Evolutionary conservation across 2,888 invertebrate genomes (phyloP).

Genomic region (Standfussiana lucernea): DNA sequence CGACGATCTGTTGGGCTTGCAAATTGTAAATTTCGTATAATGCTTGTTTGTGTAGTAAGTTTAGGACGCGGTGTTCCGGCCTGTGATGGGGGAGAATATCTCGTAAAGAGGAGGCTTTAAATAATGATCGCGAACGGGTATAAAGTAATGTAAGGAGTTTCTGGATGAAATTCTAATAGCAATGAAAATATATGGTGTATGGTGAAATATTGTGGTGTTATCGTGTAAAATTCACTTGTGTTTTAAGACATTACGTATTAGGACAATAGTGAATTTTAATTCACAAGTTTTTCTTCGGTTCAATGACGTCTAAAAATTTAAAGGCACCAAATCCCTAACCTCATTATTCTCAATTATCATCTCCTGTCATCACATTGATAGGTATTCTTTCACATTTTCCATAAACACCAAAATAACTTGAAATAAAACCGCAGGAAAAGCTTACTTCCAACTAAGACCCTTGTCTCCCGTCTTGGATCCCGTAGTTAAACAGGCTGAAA

Average conservation of each 20-base stretch:
- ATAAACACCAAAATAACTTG: constrained; percentile 30
- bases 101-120: constrained; percentile 43
- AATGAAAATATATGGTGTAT: constrained; percentile 7
- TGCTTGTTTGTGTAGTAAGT: constrained; percentile 58
- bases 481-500: constrained; percentile 52
- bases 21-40: constrained; percentile 69
- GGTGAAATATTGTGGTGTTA: background rate
- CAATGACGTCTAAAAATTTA: background rate
- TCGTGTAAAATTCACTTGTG: background rate
- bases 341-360: background rate
- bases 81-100: constrained; percentile 48
- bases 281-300: background rate
- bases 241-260: background rate
- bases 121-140: constrained; percentile 45
- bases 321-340: background rate
- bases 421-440: constrained; percentile 13
- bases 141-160: constrained; percentile 32
- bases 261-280: background rate
- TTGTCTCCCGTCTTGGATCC: constrained; percentile 44
- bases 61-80: constrained; percentile 38
- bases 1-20: constrained; percentile 61
- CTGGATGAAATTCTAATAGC: constrained; percentile 22
- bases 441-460: constrained; percentile 41
- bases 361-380: background rate
- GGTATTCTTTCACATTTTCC: background rate